A percentile compares a stretch with the other conserved stretches of the same genome.
Evolutionary conservation across 2,888 invertebrate species (phyloP).

Genomic region (Schizotus pectinicornis): DNA sequence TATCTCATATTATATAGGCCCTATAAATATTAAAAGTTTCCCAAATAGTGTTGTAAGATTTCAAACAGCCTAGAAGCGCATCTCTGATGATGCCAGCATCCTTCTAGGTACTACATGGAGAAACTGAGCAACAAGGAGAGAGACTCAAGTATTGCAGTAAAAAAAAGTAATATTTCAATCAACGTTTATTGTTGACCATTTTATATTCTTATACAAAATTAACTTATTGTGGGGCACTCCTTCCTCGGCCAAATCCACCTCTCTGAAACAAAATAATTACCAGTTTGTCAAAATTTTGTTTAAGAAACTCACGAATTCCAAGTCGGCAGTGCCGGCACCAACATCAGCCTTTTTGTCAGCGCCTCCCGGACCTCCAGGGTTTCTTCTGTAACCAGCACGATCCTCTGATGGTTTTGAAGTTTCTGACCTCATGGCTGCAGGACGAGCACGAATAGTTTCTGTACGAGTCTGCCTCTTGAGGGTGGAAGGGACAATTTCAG

Average conservation of each 20-base stretch:
- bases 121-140: too few relatives aligned
- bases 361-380: constrained; percentile 67
- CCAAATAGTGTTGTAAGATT: too few relatives aligned
- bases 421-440: constrained; percentile 71
- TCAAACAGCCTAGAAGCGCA: too few relatives aligned
- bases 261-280: constrained; percentile 64
- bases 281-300: not conserved
- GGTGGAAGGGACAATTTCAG: constrained; percentile 98
- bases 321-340: constrained; percentile 90
- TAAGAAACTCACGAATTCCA: constrained; percentile 72
- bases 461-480: constrained; percentile 89
- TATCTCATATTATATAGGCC: too few relatives aligned
- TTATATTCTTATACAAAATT: constrained; percentile 43
- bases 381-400: constrained; percentile 81
- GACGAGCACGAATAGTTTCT: constrained; percentile 83
- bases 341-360: constrained; percentile 96
- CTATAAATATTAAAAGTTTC: too few relatives aligned
- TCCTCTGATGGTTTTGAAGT: constrained; percentile 80
- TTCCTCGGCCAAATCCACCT: constrained; percentile 82
- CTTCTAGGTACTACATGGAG: too few relatives aligned
- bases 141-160: too few relatives aligned
- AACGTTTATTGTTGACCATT: constrained; percentile 10
- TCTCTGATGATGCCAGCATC: too few relatives aligned
- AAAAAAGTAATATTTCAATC: not conserved
- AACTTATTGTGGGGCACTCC: constrained; percentile 63